These are phyloP conservation scores for Bergia sp. DNA, from an alignment of 92 coral and sea anemone species.

Conservation along the genomic window DNA sequence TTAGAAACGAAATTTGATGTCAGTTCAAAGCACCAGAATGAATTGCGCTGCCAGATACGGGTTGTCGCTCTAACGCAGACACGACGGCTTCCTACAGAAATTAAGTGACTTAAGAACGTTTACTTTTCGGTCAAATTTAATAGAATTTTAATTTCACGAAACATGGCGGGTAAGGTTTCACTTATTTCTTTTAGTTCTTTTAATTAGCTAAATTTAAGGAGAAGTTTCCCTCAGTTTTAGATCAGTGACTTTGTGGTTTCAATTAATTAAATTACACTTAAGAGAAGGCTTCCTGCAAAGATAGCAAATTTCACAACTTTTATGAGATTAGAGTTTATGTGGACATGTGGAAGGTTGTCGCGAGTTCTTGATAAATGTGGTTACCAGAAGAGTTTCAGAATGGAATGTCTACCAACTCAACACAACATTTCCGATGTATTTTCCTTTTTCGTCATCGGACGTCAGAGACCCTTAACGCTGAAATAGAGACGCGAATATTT, in stretches of 20 bases:
- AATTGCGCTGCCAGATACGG: conserved; percentile 11
- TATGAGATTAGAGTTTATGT: conserved; percentile 34
- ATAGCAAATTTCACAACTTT: conserved; percentile 12
- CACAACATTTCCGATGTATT: conserved; percentile 38
- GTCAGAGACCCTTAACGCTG: conserved; percentile 26
- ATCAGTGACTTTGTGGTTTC: conserved; percentile 50
- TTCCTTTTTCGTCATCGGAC: conserved; percentile 1
- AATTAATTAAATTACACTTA: conserved; percentile 46
- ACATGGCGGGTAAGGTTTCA: conserved; percentile 53
- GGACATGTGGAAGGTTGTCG: conserved; percentile 17
- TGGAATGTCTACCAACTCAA: conserved; percentile 35
- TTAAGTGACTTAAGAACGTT: conserved; percentile 64
- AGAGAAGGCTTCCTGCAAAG: conserved; percentile 32
- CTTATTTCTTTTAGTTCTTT: conserved; percentile 56
- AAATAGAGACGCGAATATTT: conserved; percentile 21
- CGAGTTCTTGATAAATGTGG: conserved; percentile 16
- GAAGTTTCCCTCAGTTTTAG: conserved; percentile 37
- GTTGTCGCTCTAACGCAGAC: conserved; percentile 36
- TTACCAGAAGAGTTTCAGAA: not conserved
- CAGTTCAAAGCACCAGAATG: not conserved
- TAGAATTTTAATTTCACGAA: conserved; percentile 83
- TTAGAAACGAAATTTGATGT: not conserved
- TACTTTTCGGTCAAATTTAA: conserved; percentile 72
- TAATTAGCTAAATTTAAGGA: conserved; percentile 68
- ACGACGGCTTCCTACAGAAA: conserved; percentile 43